Percentiles rank a stretch among this genome's conserved stretches.
phyloP scores from a whole-genome alignment of 2,888 invertebrate species.

The Pammene fasciana region DNA sequence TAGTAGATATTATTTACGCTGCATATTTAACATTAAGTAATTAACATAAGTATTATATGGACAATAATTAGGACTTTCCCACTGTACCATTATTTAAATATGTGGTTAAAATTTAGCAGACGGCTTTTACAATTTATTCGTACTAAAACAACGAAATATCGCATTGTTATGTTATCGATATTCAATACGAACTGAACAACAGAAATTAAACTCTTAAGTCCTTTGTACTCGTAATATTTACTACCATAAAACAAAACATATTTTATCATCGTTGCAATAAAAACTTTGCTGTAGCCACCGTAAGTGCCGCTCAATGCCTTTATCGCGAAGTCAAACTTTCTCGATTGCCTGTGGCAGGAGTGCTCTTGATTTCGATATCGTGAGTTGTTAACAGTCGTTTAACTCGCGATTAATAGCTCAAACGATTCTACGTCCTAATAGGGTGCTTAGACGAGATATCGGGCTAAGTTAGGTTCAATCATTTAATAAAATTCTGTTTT shows the following conservation, averaged over 20 bases:
- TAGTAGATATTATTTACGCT: no score
- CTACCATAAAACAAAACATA: slow-evolving; percentile 36
- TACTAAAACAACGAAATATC: neutral
- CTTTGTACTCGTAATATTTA: slow-evolving; percentile 25
- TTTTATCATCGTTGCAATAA: slow-evolving; percentile 40
- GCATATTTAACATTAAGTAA: no score
- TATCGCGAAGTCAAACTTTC: slow-evolving; percentile 39
- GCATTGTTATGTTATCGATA: neutral
- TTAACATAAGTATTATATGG: no score
- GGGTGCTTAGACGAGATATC: slow-evolving; percentile 22
- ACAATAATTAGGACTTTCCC: no score
- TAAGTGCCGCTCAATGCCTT: slow-evolving; percentile 39
- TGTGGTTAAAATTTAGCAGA: no score
- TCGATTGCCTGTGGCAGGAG: slow-evolving; percentile 39
- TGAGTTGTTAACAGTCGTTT: slow-evolving; percentile 46
- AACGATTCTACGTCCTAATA: slow-evolving; percentile 38
- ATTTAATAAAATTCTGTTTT: neutral
- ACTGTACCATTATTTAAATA: no score
- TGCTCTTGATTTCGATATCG: slow-evolving; percentile 47
- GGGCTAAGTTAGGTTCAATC: slow-evolving; percentile 22
- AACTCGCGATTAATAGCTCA: slow-evolving; percentile 42
- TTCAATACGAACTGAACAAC: slow-evolving; percentile 5
- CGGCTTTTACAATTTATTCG: no score
- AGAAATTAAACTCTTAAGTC: slow-evolving; percentile 12
- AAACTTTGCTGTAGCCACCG: slow-evolving; percentile 33